Percentiles rank a stretch among this genome's conserved stretches.
These are phyloP conservation scores for Gymnogyps californianus DNA, from an alignment of 2,113 vertebrate genomes.

Conservation along the genomic window DNA sequence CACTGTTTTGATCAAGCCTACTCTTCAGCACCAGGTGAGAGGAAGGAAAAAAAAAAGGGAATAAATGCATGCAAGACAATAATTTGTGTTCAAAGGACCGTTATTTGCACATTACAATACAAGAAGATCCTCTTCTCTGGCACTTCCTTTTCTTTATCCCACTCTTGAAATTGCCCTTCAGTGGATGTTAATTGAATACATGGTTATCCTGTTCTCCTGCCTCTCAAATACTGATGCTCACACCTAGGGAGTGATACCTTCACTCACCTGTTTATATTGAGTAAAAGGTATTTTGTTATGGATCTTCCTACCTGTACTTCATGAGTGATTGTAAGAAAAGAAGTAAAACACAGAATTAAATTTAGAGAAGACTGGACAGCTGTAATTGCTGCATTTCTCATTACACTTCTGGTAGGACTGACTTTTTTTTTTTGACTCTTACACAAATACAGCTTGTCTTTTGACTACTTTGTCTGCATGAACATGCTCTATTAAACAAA, in stretches of 20 bases:
- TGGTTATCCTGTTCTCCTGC: neutral
- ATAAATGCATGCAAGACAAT: neutral
- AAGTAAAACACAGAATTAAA: neutral
- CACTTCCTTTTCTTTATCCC: neutral
- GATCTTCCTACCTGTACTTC: neutral
- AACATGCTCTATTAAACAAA: neutral
- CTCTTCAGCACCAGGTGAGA: neutral
- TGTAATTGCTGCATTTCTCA: neutral
- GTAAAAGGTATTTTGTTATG: neutral
- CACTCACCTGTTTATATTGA: neutral
- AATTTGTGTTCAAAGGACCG: neutral
- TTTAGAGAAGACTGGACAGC: neutral
- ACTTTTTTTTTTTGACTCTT: neutral
- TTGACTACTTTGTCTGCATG: neutral
- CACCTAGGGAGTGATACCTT: rapidly evolving
- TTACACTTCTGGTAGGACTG: neutral
- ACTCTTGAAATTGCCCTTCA: neutral
- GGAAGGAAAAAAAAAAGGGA: neutral
- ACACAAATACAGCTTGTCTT: neutral
- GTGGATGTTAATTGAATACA: neutral
- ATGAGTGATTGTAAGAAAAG: neutral
- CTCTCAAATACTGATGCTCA: neutral
- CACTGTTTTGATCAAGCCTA: neutral
- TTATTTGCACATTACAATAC: neutral
- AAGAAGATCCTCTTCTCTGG: neutral